Evolutionary conservation across 2,113 vertebrate genomes (phyloP).

Genomic region (Nestor notabilis): DNA sequence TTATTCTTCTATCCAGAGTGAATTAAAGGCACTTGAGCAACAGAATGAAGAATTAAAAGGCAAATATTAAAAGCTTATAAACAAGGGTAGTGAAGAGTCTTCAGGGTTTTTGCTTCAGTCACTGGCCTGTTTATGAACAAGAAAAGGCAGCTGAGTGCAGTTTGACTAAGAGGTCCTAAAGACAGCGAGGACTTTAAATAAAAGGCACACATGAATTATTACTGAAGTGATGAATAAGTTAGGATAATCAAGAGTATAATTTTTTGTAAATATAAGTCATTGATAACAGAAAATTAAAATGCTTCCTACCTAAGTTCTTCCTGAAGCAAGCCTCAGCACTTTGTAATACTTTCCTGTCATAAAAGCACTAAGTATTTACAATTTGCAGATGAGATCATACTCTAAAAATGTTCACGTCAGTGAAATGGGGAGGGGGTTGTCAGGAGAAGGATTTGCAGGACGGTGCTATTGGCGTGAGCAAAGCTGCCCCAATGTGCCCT

Average conservation of each 20-base stretch:
- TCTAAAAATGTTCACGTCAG: slow-evolving; percentile 25
- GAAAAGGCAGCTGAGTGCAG: neutral
- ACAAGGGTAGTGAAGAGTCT: neutral
- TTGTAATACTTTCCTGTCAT: slow-evolving; percentile 68
- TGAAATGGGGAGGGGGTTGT: neutral
- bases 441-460: slow-evolving; percentile 3
- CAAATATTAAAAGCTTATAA: neutral
- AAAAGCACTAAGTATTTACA: slow-evolving; percentile 67
- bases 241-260: neutral
- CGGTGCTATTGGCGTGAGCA: neutral
- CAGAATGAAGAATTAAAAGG: neutral
- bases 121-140: neutral
- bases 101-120: neutral
- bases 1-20: neutral
- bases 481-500: neutral
- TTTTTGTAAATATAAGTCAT: neutral
- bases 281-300: slow-evolving; percentile 30
- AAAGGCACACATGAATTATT: neutral
- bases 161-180: neutral
- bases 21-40: neutral
- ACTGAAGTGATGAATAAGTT: neutral
- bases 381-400: slow-evolving; percentile 71
- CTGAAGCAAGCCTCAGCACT: slow-evolving; percentile 45
- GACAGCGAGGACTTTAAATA: neutral
- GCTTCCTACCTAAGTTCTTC: slow-evolving; percentile 58